phyloP scores from a whole-genome alignment of 2,888 invertebrate genomes.

The Amiota communis region DNA sequence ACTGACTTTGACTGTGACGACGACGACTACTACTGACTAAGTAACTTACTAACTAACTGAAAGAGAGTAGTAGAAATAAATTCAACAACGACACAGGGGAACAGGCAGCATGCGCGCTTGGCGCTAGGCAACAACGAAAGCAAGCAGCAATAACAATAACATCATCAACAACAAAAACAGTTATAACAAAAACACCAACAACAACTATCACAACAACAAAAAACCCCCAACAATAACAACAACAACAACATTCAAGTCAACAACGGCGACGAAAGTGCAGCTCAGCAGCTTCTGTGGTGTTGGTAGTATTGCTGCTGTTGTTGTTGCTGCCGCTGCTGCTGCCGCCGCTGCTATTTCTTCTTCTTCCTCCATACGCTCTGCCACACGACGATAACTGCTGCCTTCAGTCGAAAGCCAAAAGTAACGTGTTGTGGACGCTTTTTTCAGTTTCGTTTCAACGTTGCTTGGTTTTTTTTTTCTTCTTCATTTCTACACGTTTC shows the following conservation, averaged over 20 bases:
- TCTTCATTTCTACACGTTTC: slow-evolving; percentile 9
- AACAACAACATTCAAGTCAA: not conserved
- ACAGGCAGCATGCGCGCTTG: slow-evolving; percentile 29
- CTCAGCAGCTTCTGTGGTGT: slow-evolving; percentile 63
- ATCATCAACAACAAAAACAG: slow-evolving; percentile 26
- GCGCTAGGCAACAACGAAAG: slow-evolving; percentile 37
- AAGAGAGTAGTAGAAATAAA: not conserved
- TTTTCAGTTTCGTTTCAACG: slow-evolving; percentile 47
- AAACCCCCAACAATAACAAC: not conserved
- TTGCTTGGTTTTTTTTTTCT: slow-evolving; percentile 46
- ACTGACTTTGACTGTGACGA: slow-evolving; percentile 9
- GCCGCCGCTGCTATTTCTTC: slow-evolving; percentile 49
- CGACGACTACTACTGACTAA: not conserved
- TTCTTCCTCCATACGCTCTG: slow-evolving; percentile 52
- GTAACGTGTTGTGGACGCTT: slow-evolving; percentile 66
- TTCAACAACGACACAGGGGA: slow-evolving; percentile 39
- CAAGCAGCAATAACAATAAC: slow-evolving; percentile 23
- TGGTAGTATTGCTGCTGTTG: slow-evolving; percentile 42
- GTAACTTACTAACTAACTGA: not conserved
- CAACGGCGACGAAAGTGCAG: slow-evolving; percentile 53
- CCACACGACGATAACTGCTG: slow-evolving; percentile 59
- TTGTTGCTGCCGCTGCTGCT: slow-evolving; percentile 55
- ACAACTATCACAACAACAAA: not conserved
- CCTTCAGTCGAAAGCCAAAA: slow-evolving; percentile 66
- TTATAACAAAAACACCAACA: not conserved